phyloP scores from a whole-genome alignment of 2,797 vertebrate species.

The Synaphobranchus kaupii region DNA sequence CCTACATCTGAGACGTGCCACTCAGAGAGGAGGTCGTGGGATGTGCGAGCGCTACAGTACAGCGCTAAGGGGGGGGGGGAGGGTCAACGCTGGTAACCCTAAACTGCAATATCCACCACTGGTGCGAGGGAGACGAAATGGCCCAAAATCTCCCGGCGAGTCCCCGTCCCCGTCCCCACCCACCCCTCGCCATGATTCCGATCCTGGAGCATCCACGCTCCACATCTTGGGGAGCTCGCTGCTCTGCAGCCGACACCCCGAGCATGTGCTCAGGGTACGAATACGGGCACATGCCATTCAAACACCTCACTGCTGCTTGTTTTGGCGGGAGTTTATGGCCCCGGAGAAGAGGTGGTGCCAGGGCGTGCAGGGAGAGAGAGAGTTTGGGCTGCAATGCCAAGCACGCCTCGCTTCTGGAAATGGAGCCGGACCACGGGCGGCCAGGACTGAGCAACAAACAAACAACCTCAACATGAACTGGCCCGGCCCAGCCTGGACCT shows the following conservation, averaged over 20 bases:
- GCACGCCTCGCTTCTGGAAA: neutral
- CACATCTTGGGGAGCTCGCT: neutral
- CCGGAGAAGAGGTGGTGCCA: constrained; percentile 20
- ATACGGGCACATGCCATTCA: constrained; percentile 45
- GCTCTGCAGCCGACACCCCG: constrained; percentile 40
- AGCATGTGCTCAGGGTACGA: constrained; percentile 50
- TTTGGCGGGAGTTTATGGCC: constrained; percentile 33
- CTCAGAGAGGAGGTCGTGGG: constrained; percentile 28
- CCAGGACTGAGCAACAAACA: neutral
- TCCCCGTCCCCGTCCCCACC: neutral
- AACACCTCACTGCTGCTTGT: constrained; percentile 54
- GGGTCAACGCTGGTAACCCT: neutral
- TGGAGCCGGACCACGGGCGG: neutral
- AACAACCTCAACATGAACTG: neutral
- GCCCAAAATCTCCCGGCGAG: neutral
- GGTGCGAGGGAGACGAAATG: neutral
- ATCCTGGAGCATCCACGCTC: neutral
- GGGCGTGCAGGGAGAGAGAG: neutral
- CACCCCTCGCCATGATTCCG: neutral
- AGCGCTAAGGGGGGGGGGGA: neutral
- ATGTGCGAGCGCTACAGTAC: neutral
- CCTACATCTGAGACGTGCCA: constrained; percentile 49
- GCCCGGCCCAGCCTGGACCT: no score
- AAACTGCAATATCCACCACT: neutral
- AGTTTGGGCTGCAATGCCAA: neutral